Conservation (phyloP, 35 echinoderm and acorn worm species). For the Hemicentrotus pulcherrimus region DNA sequence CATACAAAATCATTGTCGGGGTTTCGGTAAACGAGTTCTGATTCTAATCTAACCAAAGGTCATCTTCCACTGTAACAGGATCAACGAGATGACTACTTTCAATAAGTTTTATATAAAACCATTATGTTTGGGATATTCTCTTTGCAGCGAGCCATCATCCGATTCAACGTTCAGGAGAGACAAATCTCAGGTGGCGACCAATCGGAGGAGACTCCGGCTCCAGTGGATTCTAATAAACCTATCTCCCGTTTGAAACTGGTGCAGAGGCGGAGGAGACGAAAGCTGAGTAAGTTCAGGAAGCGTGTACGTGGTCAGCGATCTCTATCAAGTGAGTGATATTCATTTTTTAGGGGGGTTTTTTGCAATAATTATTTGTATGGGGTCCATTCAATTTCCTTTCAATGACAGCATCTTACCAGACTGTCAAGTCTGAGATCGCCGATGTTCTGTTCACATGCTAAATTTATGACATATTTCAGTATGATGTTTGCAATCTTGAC, state of each 20-base stretch:
- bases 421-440: too few relatives aligned
- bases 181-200: background rate
- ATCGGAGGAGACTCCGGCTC: background rate
- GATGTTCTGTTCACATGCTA: too few relatives aligned
- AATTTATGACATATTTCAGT: too few relatives aligned
- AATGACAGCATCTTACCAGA: too few relatives aligned
- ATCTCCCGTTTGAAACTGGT: background rate
- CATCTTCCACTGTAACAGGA: background rate
- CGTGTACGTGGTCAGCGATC: background rate
- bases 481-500: too few relatives aligned
- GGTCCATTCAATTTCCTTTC: too few relatives aligned
- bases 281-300: conserved; percentile 29
- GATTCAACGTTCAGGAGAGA: conserved; percentile 64
- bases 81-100: too few relatives aligned
- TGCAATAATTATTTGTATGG: too few relatives aligned
- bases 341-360: too few relatives aligned
- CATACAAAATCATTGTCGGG: too few relatives aligned
- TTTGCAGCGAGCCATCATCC: conserved; percentile 64
- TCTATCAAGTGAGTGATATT: background rate
- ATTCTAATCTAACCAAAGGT: background rate
- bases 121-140: background rate
- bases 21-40: too few relatives aligned
- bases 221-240: background rate
- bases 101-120: background rate
- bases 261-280: background rate